Evolutionary conservation across 2,797 vertebrate genomes (phyloP).

Genomic region (Microcaecilia unicolor): DNA sequence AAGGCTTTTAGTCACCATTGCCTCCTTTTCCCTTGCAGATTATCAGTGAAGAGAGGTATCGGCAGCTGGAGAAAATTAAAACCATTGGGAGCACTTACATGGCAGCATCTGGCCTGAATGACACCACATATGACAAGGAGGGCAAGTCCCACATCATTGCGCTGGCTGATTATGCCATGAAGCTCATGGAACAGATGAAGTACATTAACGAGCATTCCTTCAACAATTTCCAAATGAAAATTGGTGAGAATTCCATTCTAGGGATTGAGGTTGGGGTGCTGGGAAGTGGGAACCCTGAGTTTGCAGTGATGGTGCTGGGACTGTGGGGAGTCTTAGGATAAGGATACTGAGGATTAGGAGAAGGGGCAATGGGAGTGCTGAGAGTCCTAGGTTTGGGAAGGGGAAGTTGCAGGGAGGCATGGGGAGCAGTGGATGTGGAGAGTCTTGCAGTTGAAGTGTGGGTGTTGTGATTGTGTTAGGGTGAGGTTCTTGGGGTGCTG

Average conservation of each 20-base stretch:
- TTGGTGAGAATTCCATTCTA: constrained; percentile 59
- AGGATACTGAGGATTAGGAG: too few relatives aligned
- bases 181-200: constrained; percentile 92
- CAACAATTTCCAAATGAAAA: constrained; percentile 98
- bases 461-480: too few relatives aligned
- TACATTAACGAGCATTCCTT: constrained; percentile 95
- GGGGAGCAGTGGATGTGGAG: too few relatives aligned
- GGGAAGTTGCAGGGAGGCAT: too few relatives aligned
- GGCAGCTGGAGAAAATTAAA: constrained; percentile 94
- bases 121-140: constrained; percentile 85
- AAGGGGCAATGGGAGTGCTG: too few relatives aligned
- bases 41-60: constrained; percentile 84
- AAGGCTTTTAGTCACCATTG: neutral
- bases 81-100: constrained; percentile 93
- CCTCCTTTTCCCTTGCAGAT: constrained; percentile 52
- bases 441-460: too few relatives aligned
- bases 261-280: too few relatives aligned
- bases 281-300: too few relatives aligned
- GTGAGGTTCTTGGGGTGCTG: too few relatives aligned
- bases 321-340: too few relatives aligned
- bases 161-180: constrained; percentile 88
- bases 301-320: too few relatives aligned
- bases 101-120: constrained; percentile 86
- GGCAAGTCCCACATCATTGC: constrained; percentile 81
- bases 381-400: too few relatives aligned